A percentile compares a stretch with the other conserved stretches of the same genome.
These are phyloP conservation scores for Uropsilus gracilis DNA, from an alignment of 2,113 vertebrate species.

Conservation along the genomic window DNA sequence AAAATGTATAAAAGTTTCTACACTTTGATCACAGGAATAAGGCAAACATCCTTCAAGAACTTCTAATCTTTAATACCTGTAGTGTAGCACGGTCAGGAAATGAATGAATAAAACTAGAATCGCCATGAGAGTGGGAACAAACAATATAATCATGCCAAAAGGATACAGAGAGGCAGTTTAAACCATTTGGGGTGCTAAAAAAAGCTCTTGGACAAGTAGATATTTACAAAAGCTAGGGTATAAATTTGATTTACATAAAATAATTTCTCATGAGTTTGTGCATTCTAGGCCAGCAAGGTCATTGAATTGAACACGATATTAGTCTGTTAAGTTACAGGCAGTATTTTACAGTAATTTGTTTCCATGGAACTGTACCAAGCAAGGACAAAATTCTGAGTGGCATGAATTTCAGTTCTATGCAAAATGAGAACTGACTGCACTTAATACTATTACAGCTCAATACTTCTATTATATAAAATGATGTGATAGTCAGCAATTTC, in stretches of 20 bases:
- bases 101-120: neutral
- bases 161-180: neutral
- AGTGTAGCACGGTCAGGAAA: neutral
- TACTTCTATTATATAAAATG: neutral
- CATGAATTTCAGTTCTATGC: neutral
- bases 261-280: neutral
- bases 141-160: neutral
- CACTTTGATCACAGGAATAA: neutral
- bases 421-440: neutral
- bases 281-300: neutral
- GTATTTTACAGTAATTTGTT: neutral
- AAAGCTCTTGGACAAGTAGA: neutral
- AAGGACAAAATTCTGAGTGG: neutral
- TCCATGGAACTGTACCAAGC: neutral
- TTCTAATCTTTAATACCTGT: neutral
- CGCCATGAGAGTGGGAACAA: neutral
- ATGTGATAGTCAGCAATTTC: neutral
- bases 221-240: neutral
- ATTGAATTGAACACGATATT: neutral
- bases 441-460: neutral
- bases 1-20: neutral
- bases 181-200: neutral
- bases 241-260: neutral
- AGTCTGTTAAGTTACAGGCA: neutral
- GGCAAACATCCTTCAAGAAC: neutral